Percentiles rank a stretch among this genome's conserved stretches.
Conservation (phyloP, 1,140 invertebrate genomes). For the Caenorhabditis brenneri region DNA sequence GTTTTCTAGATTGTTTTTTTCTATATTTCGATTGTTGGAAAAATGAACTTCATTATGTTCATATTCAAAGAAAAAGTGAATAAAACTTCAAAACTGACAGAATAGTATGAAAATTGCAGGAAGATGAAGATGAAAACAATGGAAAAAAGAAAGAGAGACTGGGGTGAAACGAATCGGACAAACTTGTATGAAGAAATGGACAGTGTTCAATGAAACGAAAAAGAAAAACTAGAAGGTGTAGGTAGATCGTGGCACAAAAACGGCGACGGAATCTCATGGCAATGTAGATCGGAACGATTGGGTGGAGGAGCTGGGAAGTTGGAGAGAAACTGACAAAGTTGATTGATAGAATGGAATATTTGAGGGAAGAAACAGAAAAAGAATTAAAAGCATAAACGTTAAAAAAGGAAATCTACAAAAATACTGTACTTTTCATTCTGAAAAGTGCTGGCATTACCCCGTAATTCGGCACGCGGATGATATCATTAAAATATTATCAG, state of each 20-base stretch:
- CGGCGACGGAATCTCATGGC: constrained; percentile 27
- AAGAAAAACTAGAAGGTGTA: constrained; percentile 13
- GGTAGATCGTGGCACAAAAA: constrained; percentile 32
- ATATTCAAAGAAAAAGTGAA: neutral
- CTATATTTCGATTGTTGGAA: too few relatives aligned
- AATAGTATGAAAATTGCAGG: constrained; percentile 10
- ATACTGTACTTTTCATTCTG: neutral
- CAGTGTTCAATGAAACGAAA: neutral
- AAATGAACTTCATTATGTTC: too few relatives aligned
- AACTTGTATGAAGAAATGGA: neutral
- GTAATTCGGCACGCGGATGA: constrained; percentile 37
- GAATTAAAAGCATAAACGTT: neutral
- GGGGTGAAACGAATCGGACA: neutral
- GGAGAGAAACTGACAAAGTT: neutral
- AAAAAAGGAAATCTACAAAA: neutral
- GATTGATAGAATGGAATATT: neutral
- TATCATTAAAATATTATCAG: constrained; percentile 32
- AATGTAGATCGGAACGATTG: constrained; percentile 35
- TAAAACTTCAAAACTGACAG: neutral
- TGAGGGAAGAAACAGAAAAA: neutral
- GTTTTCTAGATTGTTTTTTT: too few relatives aligned
- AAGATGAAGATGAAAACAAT: neutral
- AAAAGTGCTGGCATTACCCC: neutral
- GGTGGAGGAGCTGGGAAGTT: neutral
- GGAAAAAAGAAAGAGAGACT: constrained; percentile 13